Base-by-base conservation (phyloP, 1,140 invertebrate genomes). In the Gryllus bimaculatus region DNA sequence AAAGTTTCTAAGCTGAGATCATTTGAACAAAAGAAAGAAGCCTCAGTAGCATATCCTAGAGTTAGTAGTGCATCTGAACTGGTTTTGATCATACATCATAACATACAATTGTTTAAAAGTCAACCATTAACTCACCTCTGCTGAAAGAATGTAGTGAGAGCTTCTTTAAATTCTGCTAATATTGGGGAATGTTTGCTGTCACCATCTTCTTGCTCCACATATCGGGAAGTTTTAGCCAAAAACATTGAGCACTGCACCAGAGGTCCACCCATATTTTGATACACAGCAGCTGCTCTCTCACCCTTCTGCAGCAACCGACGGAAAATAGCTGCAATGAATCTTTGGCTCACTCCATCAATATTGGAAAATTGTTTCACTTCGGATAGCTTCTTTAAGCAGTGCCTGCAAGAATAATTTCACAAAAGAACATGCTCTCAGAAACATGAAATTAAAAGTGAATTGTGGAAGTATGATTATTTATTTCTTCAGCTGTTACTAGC, bases 201-300 rank as follows among this genome's bases (percentile, higher is more conserved):
- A 79, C 66, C 82, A 84, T 79, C 84, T 83, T 7, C 83, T 75
- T 15, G 54, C 80, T 80, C 83, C 81, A 47, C 73, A 15, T 21
- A 75, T 49, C 89, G 87, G 4, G 88, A 87, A 83, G 91, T 91
- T 81, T 89, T 87, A 20, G 92, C 87, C 26, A 93, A 86, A 81
- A 93, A 92, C 12, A 89, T 89, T 54, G 90, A 90, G 83, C 91
- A 91, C 79, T 90, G 88, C 3, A 90, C 88, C 10, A 93, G 87
- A 79, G 92, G 88, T 81, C 91, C 89, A 8, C 89, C 89, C 85
- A 93, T 89, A 82, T 92, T 90, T 85, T 92, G 89, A 82, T 89
- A 90, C 81, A 93, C 84, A 47, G 90, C 88, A 74, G 90, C 87
- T 7, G 89, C 91, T 81, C 89, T 86, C 76, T 86, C 87, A 8